phyloP scores from a whole-genome alignment of 2,113 vertebrate species.

The Oryzias melastigma region DNA sequence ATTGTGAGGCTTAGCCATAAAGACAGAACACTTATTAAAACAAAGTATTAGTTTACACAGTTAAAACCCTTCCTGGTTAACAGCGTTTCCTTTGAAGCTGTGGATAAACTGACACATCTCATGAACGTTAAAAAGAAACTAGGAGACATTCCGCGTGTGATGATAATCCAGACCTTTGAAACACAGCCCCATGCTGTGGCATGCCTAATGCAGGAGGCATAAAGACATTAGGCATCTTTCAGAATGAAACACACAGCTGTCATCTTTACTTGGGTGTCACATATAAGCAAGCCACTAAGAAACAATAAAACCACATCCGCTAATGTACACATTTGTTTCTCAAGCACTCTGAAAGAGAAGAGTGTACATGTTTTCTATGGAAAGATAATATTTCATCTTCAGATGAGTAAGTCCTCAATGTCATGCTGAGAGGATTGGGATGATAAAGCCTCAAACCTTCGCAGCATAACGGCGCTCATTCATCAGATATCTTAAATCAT shows the following conservation, averaged over 20 bases:
- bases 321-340: slow-evolving; percentile 19
- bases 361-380: slow-evolving; percentile 10
- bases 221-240: slow-evolving; percentile 34
- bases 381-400: slow-evolving; percentile 44
- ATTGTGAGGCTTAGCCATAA: slow-evolving; percentile 10
- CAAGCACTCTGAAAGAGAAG: slow-evolving; percentile 6
- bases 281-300: slow-evolving; percentile 12
- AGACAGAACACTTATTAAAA: slow-evolving; percentile 17
- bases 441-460: slow-evolving; percentile 49
- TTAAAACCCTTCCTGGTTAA: slow-evolving; percentile 41
- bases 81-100: slow-evolving; percentile 35
- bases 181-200: slow-evolving; percentile 17
- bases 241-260: slow-evolving; percentile 47
- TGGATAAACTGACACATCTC: slow-evolving; percentile 29
- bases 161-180: slow-evolving; percentile 34
- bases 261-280: slow-evolving; percentile 36
- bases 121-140: slow-evolving; percentile 12
- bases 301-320: slow-evolving; percentile 6
- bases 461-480: slow-evolving; percentile 40
- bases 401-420: slow-evolving; percentile 49
- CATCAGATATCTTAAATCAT: slow-evolving; percentile 29
- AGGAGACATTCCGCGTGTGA: slow-evolving; percentile 13
- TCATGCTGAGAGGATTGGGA: slow-evolving; percentile 47
- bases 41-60: slow-evolving; percentile 39
- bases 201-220: slow-evolving; percentile 38